phyloP scores from a whole-genome alignment of 2,797 vertebrate species.

The Brachyalestes nurse region DNA sequence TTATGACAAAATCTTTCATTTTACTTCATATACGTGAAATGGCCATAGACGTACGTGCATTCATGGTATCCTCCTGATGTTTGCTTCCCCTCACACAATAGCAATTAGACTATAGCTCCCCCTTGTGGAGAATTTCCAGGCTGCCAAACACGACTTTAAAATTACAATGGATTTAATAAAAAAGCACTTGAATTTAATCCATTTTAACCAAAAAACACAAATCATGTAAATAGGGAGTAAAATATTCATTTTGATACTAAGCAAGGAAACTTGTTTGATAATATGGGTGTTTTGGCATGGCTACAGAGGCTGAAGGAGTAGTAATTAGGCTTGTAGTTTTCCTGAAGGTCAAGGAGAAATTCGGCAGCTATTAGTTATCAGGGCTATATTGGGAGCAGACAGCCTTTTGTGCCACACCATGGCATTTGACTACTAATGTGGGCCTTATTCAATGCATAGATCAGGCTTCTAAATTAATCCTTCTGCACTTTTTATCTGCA shows the following conservation, averaged over 20 bases:
- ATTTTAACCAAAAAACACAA: too few relatives aligned
- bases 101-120: too few relatives aligned
- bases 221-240: background rate
- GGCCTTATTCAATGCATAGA: conserved; percentile 26
- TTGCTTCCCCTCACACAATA: too few relatives aligned
- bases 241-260: background rate
- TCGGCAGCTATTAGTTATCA: conserved; percentile 52
- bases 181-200: too few relatives aligned
- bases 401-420: conserved; percentile 15
- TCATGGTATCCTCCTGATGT: too few relatives aligned
- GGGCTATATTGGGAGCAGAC: conserved; percentile 33
- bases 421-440: conserved; percentile 41
- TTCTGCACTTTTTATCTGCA: conserved; percentile 33
- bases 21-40: too few relatives aligned
- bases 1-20: too few relatives aligned
- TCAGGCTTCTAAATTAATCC: conserved; percentile 28
- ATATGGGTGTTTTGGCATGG: conserved; percentile 27
- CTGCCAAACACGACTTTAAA: too few relatives aligned
- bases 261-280: background rate
- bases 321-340: conserved; percentile 49
- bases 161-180: too few relatives aligned
- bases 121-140: too few relatives aligned
- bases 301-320: conserved; percentile 45
- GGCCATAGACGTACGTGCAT: too few relatives aligned
- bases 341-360: conserved; percentile 60